Base-by-base conservation (phyloP, 2,888 invertebrate species). In the Dendrolimus pini region DNA sequence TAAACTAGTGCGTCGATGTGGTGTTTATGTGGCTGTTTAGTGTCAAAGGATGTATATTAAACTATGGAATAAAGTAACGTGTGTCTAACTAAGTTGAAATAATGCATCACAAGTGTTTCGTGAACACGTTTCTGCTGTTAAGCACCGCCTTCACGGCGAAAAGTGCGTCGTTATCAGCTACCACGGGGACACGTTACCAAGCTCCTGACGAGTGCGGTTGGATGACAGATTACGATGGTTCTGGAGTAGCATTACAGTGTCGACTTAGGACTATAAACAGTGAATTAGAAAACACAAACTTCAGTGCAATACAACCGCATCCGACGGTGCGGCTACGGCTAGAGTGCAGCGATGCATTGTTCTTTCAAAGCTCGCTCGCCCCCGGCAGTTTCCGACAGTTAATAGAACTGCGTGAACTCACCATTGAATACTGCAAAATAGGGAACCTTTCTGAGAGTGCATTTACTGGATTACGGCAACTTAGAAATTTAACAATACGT, bases 201-300 rank as follows among this genome's bases (percentile, higher is more conserved):
- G 95, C 95, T 71, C 95, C 95, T 66, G 95, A 95, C 84, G 95
- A 95, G 84, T 95, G 95, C 89, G 94, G 94, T 73, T 95, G 95
- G 95, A 93, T 94, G 68, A 93, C 94, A 64, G 94, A 94, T 75
- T 92, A 92, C 72, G 92, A 92, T 70, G 93, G 92, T 71, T 92
- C 93, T 65, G 92, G 92, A 72, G 95, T 95, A 56, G 94, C 95
- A 41, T 91, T 95, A 64, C 94, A 94, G 70, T 95, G 95, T 77
- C 91, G 94, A 65, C 83, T 95, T 65, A 92, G 94, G 69, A 95
- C 95, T 73, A 95, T 95, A 83, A 95, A 95, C 87, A 95, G 95
- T 83, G 95, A 95, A 88, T 85, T 95, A 77, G 95, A 95, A 84
- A 95, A 95, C 81, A 95, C 95, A 61, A 95, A 95, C 80, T 95